phyloP scores from a whole-genome alignment of 2,888 invertebrate genomes.

The Napeogenes inachia region DNA sequence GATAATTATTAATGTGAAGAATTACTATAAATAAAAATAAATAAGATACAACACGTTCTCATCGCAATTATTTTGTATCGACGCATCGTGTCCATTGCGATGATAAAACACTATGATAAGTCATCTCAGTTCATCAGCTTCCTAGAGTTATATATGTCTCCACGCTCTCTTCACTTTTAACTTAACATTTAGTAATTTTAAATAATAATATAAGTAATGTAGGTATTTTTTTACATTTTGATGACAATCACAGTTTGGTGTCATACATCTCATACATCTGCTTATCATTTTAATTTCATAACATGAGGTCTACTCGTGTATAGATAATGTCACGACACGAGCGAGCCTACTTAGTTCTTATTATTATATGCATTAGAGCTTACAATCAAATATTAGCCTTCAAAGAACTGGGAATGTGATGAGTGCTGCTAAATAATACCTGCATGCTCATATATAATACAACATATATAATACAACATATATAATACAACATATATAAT shows the following conservation, averaged over 20 bases:
- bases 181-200: neutral
- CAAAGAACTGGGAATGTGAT: neutral
- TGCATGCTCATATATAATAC: neutral
- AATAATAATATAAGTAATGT: neutral
- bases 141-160: too few relatives aligned
- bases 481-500: neutral
- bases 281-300: conserved; percentile 15
- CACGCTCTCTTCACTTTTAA: too few relatives aligned
- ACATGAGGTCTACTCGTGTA: conserved; percentile 2
- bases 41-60: too few relatives aligned
- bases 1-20: too few relatives aligned
- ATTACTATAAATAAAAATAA: too few relatives aligned
- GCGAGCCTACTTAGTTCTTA: neutral
- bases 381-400: neutral
- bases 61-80: too few relatives aligned
- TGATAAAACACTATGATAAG: too few relatives aligned
- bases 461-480: neutral
- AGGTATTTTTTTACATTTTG: neutral
- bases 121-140: too few relatives aligned
- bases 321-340: conserved; percentile 1
- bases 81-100: too few relatives aligned
- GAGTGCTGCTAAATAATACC: neutral
- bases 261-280: conserved; percentile 16
- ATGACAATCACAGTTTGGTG: neutral
- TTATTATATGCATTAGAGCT: neutral